Conservation (phyloP, 1,140 invertebrate genomes). For the Microplitis mediator region DNA sequence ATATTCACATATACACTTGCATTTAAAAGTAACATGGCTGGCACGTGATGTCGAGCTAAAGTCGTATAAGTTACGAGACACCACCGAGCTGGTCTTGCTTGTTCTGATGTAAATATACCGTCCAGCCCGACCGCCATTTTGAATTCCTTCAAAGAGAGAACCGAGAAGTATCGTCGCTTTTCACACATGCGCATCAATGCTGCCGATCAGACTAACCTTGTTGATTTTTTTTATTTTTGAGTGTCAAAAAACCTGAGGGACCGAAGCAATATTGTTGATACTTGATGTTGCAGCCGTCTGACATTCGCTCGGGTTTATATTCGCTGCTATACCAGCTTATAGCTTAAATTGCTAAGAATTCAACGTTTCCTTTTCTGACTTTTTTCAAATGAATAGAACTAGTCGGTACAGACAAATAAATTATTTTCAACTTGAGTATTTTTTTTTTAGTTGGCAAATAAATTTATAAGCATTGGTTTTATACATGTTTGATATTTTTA, state of each 20-base stretch:
- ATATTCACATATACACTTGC: background rate
- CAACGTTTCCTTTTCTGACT: background rate
- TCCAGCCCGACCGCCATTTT: conserved; percentile 56
- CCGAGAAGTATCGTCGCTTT: conserved; percentile 23
- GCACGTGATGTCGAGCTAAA: conserved; percentile 17
- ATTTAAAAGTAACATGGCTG: background rate
- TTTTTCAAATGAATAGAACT: no score
- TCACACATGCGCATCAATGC: conserved; percentile 5
- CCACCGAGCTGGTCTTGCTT: background rate
- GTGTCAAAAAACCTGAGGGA: conserved; percentile 49
- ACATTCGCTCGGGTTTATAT: conserved; percentile 1
- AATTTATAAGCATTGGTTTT: no score
- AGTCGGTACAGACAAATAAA: no score
- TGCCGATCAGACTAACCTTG: background rate
- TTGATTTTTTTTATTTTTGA: conserved; percentile 49
- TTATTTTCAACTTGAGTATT: no score
- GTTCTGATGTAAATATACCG: conserved; percentile 30
- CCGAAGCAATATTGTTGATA: conserved; percentile 55
- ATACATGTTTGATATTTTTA: no score
- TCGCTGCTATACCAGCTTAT: background rate
- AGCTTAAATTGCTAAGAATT: background rate
- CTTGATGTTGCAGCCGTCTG: conserved; percentile 53
- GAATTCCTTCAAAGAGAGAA: conserved; percentile 51
- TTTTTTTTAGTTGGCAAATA: no score
- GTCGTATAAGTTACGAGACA: conserved; percentile 28